Evolutionary conservation across 2,888 invertebrate species (phyloP).

Genomic region (Synergus gifuensis): DNA sequence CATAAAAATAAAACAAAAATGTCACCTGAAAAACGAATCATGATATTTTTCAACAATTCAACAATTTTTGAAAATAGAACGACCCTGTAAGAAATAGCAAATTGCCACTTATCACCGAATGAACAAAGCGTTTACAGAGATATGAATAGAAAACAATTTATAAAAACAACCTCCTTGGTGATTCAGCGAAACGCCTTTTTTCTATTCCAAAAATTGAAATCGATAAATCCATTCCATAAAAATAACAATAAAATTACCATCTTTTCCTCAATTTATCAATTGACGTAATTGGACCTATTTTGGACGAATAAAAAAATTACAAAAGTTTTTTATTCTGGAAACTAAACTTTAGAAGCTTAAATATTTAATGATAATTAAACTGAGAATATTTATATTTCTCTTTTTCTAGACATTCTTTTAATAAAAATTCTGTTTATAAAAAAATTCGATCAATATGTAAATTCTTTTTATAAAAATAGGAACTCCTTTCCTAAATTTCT

Average conservation of each 20-base stretch:
- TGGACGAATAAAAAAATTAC: not conserved
- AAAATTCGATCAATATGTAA: not conserved
- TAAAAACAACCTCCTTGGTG: not conserved
- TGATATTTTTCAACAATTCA: not conserved
- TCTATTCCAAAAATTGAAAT: not conserved
- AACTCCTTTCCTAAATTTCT: not conserved
- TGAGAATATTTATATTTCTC: too few relatives aligned
- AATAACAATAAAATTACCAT: not conserved
- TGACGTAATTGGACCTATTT: not conserved
- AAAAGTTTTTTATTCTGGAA: too few relatives aligned
- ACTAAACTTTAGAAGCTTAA: too few relatives aligned
- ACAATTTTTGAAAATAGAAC: not conserved
- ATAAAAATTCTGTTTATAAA: not conserved
- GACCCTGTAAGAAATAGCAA: not conserved
- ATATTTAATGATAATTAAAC: too few relatives aligned
- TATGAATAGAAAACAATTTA: not conserved
- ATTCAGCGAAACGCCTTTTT: not conserved
- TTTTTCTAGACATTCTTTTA: too few relatives aligned
- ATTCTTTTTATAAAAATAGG: not conserved
- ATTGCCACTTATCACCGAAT: not conserved
- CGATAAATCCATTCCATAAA: not conserved
- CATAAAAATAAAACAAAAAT: not conserved
- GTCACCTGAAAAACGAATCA: not conserved
- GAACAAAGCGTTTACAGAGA: not conserved
- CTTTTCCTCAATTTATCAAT: not conserved